Base-by-base conservation (phyloP, 2,113 vertebrate genomes). In the Quiscalus mexicanus region DNA sequence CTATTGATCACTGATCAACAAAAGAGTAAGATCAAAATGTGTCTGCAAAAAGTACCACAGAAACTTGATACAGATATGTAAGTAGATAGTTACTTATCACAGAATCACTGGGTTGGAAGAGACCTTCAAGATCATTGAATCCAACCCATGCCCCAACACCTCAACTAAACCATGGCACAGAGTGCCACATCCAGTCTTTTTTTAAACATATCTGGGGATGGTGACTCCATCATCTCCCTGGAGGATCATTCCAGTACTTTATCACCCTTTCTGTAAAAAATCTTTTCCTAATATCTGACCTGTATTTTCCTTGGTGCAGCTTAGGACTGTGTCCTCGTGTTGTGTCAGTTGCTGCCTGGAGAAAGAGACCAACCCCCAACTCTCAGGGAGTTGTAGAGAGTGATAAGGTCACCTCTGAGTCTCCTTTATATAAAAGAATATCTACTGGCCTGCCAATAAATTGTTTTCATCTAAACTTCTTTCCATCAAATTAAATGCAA, bases 271-370 rank as follows among this genome's bases (percentile, higher is more conserved):
- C 15, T 12, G 23, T 37, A 12, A 60, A 18, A 35, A 12, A 9
- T 11, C 12, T 60, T 60, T 37, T 27, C 35, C 24, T 37, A 18
- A 18, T 60, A 18, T 59, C n/a, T 4, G 11, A 11, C 15, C 23
- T 59, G 5, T 37, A 59, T 37, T 59, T 59, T 24, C 23, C n/a
- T 37, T 59, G n/a, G 23, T 12, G 15, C 7, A 37, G 3, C 58
- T 35, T 25, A 8, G 37, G n/a, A 59, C n/a, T 37, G 2, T 37
- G 58, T 60, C 23, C 35, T 27, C 35, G 37, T 0, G 2, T 12
- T 60, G 24, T 27, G 10, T 60, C 35, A 37, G 11, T 37, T 60
- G 35, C n/a, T 37, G 35, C 10, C 15, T 37, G 35, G 10, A 27
- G 58, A 60, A 60, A 18, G 16, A 37, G 35, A 37, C 58, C 15